These are phyloP conservation scores for Aleadryas rufinucha DNA, from an alignment of 2,113 vertebrate species.

Conservation along the genomic window DNA sequence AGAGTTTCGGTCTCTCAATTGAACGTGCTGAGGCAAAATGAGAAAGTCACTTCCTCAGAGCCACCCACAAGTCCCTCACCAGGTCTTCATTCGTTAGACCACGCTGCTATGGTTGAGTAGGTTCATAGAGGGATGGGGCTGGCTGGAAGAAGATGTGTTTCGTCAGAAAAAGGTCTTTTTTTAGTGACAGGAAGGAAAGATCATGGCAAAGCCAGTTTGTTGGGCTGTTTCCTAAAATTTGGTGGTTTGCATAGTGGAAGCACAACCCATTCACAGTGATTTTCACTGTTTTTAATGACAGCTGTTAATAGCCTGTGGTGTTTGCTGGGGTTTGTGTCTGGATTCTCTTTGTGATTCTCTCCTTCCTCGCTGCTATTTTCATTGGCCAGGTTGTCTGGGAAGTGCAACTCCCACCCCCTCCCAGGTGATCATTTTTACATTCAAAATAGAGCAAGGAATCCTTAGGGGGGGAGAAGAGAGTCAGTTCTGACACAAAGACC, in stretches of 20 bases:
- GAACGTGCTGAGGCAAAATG: background rate
- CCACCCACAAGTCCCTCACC: background rate
- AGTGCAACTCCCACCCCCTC: background rate
- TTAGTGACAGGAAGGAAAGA: background rate
- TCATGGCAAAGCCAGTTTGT: background rate
- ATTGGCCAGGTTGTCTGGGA: slow-evolving; percentile 7
- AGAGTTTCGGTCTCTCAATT: background rate
- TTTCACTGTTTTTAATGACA: background rate
- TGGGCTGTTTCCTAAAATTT: background rate
- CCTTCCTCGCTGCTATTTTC: background rate
- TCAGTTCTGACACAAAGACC: slow-evolving; percentile 43
- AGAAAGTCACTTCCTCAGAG: slow-evolving; percentile 21
- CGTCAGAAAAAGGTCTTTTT: background rate
- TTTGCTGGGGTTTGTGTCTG: background rate
- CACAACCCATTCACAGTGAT: background rate
- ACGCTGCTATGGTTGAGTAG: background rate
- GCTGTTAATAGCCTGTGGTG: background rate
- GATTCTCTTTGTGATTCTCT: background rate
- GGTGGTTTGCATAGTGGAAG: background rate
- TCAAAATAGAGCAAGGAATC: slow-evolving; percentile 56
- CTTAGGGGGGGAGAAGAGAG: background rate
- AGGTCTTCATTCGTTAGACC: background rate
- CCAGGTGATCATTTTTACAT: background rate
- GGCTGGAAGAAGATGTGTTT: background rate
- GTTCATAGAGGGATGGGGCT: slow-evolving; percentile 6